phyloP scores from a whole-genome alignment of 2,113 vertebrate genomes.

The Podarcis muralis region DNA sequence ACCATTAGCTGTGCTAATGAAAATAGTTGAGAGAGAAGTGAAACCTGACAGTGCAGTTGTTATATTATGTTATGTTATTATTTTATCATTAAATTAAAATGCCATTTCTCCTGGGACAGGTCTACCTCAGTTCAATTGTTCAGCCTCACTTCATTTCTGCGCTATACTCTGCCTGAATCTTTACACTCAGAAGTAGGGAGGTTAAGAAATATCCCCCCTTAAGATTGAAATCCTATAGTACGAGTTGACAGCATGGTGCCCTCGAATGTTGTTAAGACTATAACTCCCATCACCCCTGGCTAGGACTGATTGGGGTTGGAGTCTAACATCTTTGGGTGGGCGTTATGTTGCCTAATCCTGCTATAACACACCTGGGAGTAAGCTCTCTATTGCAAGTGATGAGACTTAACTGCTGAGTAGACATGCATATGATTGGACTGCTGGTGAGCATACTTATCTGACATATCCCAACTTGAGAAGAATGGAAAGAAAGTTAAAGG shows the following conservation, averaged over 20 bases:
- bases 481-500: background rate
- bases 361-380: no score
- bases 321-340: no score
- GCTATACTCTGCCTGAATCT: background rate
- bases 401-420: no score
- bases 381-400: no score
- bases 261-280: no score
- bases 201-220: background rate
- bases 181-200: background rate
- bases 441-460: background rate
- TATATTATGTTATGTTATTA: background rate
- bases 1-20: background rate
- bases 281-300: no score
- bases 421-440: no score
- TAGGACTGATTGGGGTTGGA: no score
- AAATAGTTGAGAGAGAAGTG: background rate
- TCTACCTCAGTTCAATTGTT: background rate
- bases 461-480: background rate
- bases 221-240: no score
- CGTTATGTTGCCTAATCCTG: no score
- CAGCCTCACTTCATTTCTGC: background rate
- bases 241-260: no score
- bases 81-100: background rate
- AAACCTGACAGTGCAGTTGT: background rate
- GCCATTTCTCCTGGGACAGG: background rate